Evolutionary conservation across 2,888 invertebrate species (phyloP).

Genomic region (Nomada fucata): DNA sequence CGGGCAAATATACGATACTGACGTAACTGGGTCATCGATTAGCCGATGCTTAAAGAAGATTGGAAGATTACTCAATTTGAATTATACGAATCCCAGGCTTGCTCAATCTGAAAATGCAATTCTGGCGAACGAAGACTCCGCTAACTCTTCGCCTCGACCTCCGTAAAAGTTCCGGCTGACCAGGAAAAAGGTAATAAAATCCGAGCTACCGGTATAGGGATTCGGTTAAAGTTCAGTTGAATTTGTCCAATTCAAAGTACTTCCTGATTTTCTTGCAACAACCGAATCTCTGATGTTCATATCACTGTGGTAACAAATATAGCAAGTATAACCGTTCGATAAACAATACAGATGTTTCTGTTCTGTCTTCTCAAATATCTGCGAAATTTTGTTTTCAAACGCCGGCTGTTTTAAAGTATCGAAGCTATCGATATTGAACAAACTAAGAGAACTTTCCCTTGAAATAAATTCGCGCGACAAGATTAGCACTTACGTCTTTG

Average conservation of each 20-base stretch:
- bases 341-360: too few relatives aligned
- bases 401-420: too few relatives aligned
- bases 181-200: not conserved
- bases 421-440: too few relatives aligned
- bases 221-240: not conserved
- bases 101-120: slow-evolving; percentile 35
- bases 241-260: not conserved
- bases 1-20: slow-evolving; percentile 32
- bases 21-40: slow-evolving; percentile 59
- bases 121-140: not conserved
- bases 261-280: not conserved
- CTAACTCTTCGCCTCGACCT: slow-evolving; percentile 7
- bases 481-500: too few relatives aligned
- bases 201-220: not conserved
- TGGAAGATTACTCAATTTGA: slow-evolving; percentile 50
- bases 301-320: not conserved
- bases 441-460: too few relatives aligned
- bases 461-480: too few relatives aligned
- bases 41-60: slow-evolving; percentile 47
- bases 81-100: slow-evolving; percentile 54
- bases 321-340: too few relatives aligned
- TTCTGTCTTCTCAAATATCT: too few relatives aligned
- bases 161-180: not conserved
- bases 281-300: not conserved
- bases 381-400: too few relatives aligned